Percentiles rank a stretch among this genome's conserved stretches.
Evolutionary conservation across 2,888 invertebrate species (phyloP).

Genomic region (Drosophila niveifrons): DNA sequence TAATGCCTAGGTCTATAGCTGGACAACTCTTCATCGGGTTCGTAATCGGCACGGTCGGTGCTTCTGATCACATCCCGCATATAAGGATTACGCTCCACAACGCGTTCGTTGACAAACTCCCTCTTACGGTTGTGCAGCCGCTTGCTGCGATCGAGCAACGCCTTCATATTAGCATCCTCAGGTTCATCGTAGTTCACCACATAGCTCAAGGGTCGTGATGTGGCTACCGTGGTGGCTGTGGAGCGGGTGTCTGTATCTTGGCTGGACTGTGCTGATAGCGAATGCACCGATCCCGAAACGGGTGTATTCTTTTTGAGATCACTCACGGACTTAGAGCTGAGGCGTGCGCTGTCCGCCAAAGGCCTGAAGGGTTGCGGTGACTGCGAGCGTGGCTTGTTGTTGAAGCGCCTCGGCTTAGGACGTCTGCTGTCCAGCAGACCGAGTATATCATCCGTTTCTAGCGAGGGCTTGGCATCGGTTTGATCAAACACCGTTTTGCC

Average conservation of each 20-base stretch:
- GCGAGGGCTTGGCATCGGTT: slow-evolving; percentile 22
- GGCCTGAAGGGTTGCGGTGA: slow-evolving; percentile 69
- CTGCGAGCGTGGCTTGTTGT: slow-evolving; percentile 71
- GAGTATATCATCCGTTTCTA: slow-evolving; percentile 54
- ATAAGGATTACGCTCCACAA: slow-evolving; percentile 85
- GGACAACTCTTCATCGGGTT: slow-evolving; percentile 68
- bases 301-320: slow-evolving; percentile 72
- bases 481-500: slow-evolving; percentile 74
- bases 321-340: slow-evolving; percentile 71
- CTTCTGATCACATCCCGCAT: slow-evolving; percentile 81
- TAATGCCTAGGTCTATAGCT: slow-evolving; percentile 79
- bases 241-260: slow-evolving; percentile 66
- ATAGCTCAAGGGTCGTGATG: slow-evolving; percentile 53
- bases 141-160: slow-evolving; percentile 84
- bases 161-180: slow-evolving; percentile 80
- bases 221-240: slow-evolving; percentile 52
- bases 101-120: slow-evolving; percentile 85
- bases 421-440: slow-evolving; percentile 35
- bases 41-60: slow-evolving; percentile 56
- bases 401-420: slow-evolving; percentile 22
- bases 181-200: slow-evolving; percentile 43
- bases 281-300: slow-evolving; percentile 59
- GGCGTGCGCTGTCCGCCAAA: slow-evolving; percentile 47
- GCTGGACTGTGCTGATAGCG: slow-evolving; percentile 63
- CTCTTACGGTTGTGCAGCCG: slow-evolving; percentile 84